A percentile compares a stretch with the other conserved stretches of the same genome.
These are phyloP conservation scores for Marmota monax DNA, from an alignment of 2,113 vertebrate species.

Conservation along the genomic window DNA sequence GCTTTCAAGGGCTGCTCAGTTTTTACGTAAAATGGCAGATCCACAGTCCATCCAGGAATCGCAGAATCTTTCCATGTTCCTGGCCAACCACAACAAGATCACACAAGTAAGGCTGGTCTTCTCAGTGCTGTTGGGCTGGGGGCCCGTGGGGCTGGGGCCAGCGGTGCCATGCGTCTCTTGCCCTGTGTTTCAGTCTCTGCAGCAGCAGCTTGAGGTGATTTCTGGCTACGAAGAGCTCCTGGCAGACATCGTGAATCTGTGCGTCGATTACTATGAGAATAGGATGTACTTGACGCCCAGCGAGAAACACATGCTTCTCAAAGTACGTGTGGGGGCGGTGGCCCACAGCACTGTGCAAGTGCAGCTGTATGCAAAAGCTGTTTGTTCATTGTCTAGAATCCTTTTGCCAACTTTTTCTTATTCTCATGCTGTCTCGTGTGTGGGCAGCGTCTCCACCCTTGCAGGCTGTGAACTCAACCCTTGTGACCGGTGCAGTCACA, in stretches of 20 bases:
- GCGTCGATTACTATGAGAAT: slow-evolving; percentile 98
- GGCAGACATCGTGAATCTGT: slow-evolving; percentile 98
- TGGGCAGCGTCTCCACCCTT: neutral
- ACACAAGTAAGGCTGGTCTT: slow-evolving; percentile 90
- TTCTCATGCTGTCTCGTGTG: neutral
- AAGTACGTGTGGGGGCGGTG: slow-evolving; percentile 87
- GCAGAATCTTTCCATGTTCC: slow-evolving; percentile 99
- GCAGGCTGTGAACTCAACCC: neutral
- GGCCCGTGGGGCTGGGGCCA: accelerated
- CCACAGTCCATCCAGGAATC: slow-evolving; percentile 99
- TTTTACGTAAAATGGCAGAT: slow-evolving; percentile 98
- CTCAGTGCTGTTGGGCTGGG: accelerated
- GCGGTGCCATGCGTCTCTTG: accelerated
- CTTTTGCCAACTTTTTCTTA: neutral
- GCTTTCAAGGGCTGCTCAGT: slow-evolving; percentile 94
- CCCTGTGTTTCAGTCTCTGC: slow-evolving; percentile 91
- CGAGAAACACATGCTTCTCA: slow-evolving; percentile 99
- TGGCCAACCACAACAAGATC: slow-evolving; percentile 99
- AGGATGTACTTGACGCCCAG: slow-evolving; percentile 98
- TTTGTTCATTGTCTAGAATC: neutral
- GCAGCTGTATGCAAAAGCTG: neutral
- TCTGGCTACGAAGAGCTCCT: slow-evolving; percentile 97
- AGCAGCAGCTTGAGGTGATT: slow-evolving; percentile 98
- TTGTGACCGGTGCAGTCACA: neutral
- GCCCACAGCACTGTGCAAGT: accelerated